Conservation (phyloP, 23 tunicate species). For the Styela clava region DNA sequence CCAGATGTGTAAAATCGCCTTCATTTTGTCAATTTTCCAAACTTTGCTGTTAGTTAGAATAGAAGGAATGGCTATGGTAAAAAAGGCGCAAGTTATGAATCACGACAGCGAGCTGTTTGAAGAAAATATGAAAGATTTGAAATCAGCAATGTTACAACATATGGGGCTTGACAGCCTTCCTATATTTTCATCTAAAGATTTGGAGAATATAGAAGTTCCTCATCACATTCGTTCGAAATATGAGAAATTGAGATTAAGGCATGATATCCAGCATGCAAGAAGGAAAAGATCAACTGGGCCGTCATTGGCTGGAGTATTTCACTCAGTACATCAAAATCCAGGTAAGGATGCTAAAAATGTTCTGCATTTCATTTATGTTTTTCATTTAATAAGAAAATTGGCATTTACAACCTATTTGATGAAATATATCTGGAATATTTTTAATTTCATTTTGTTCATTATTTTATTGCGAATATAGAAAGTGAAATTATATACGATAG, state of each 20-base stretch:
- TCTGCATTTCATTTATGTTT: no score
- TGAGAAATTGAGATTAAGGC: constrained; percentile 11
- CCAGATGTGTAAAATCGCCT: no score
- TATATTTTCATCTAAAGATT: constrained; percentile 39
- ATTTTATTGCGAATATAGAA: no score
- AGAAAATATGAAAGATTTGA: constrained; percentile 22
- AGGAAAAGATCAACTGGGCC: constrained; percentile 21
- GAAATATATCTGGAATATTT: no score
- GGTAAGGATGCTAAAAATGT: constrained; percentile 24
- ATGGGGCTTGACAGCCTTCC: constrained; percentile 31
- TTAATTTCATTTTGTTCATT: no score
- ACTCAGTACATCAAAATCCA: constrained; percentile 56
- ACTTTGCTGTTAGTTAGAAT: no score
- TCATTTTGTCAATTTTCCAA: no score
- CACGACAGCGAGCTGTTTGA: background rate
- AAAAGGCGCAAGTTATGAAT: background rate
- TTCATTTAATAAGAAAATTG: no score
- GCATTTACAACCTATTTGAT: no score
- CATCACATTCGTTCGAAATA: constrained; percentile 32
- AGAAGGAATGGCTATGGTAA: no score
- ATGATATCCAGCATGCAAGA: background rate
- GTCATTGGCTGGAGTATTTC: constrained; percentile 47
- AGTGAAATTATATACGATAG: no score
- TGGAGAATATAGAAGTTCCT: constrained; percentile 41
- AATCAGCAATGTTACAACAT: constrained; percentile 28